Percentiles rank a stretch among this genome's conserved stretches.
phyloP scores from a whole-genome alignment of 2,888 invertebrate genomes.

The Girardia tigrina region DNA sequence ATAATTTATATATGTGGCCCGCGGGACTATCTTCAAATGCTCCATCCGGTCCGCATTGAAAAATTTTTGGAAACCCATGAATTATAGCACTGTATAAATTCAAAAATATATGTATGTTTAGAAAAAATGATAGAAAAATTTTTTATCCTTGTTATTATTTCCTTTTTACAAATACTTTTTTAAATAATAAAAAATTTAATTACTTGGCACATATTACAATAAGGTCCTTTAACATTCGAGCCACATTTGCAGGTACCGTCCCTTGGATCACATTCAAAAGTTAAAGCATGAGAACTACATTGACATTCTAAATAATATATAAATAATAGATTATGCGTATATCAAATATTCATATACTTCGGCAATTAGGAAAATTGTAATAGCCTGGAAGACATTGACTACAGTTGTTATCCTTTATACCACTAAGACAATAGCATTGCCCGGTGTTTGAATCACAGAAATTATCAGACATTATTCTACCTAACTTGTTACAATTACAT shows the following conservation, averaged over 20 bases:
- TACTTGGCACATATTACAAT: neutral
- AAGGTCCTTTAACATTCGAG: neutral
- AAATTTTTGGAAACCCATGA: no score
- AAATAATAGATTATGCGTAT: neutral
- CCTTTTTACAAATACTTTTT: no score
- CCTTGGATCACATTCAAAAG: neutral
- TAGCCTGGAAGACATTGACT: neutral
- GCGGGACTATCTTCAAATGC: no score
- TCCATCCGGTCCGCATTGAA: no score
- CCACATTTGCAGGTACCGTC: neutral
- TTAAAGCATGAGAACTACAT: neutral
- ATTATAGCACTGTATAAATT: no score
- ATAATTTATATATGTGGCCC: no score
- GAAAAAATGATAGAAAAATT: no score
- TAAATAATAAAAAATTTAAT: no score
- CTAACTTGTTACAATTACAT: conserved; percentile 17
- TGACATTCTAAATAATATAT: neutral
- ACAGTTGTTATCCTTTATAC: conserved; percentile 35
- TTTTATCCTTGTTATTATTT: no score
- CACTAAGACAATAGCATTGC: conserved; percentile 11
- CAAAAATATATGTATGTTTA: no score
- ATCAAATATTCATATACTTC: neutral
- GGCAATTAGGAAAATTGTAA: conserved; percentile 25
- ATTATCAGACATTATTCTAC: conserved; percentile 1
- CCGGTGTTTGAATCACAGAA: conserved; percentile 26